These are phyloP conservation scores for Phylloscopus trochilus DNA, from an alignment of 2,113 vertebrate genomes.

Conservation along the genomic window DNA sequence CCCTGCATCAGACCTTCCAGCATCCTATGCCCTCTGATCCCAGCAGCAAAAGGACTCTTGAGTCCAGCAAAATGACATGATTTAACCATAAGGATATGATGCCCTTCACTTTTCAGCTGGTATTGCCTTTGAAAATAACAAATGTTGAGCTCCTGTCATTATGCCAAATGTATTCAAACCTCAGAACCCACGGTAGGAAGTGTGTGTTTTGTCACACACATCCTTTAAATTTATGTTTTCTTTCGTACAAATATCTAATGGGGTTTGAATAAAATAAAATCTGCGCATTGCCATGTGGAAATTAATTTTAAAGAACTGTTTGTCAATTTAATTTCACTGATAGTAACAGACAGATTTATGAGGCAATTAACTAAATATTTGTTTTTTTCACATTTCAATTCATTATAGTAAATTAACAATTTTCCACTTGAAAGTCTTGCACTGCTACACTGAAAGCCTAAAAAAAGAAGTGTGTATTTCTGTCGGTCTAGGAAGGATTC, in stretches of 20 bases:
- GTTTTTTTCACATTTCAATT: conserved; percentile 67
- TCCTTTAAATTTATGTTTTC: conserved; percentile 29
- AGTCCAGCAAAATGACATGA: neutral
- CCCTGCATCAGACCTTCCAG: neutral
- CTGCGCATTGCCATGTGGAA: conserved; percentile 61
- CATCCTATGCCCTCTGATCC: neutral
- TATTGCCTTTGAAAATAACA: neutral
- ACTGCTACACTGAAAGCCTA: neutral
- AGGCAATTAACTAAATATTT: conserved; percentile 75
- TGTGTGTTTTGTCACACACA: neutral
- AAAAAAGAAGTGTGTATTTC: neutral
- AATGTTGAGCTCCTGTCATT: neutral
- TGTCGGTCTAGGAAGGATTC: neutral
- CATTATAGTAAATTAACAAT: conserved; percentile 73
- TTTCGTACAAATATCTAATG: conserved; percentile 55
- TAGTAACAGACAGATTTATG: conserved; percentile 71
- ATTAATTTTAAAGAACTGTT: conserved; percentile 70
- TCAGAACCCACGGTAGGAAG: neutral
- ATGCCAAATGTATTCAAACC: neutral
- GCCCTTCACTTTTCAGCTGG: neutral
- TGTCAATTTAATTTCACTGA: conserved; percentile 68
- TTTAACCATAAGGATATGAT: neutral
- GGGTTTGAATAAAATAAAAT: conserved; percentile 64
- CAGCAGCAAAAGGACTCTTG: fast-evolving
- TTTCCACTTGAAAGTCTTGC: conserved; percentile 67